Evolutionary conservation across 2,113 vertebrate genomes (phyloP).

Genomic region (Glaucomys volans): DNA sequence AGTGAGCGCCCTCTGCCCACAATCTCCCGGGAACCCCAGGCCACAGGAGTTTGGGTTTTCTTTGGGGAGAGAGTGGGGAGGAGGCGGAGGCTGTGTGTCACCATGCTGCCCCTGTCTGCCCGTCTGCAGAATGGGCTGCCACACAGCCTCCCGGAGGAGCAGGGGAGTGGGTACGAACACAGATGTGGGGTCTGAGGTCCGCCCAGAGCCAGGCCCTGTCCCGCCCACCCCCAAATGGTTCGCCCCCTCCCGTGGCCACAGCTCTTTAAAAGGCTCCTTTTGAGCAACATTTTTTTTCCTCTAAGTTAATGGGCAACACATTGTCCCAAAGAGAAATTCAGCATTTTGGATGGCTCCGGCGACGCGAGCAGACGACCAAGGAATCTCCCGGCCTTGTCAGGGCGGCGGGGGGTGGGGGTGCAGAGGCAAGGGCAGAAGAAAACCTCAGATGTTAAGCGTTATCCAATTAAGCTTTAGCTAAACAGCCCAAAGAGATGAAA

Average conservation of each 20-base stretch:
- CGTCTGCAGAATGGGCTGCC: background rate
- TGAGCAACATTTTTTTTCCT: background rate
- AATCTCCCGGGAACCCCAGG: background rate
- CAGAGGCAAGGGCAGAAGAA: slow-evolving; percentile 34
- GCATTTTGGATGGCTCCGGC: slow-evolving; percentile 24
- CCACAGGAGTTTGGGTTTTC: background rate
- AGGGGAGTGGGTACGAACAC: background rate
- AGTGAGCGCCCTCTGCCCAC: background rate
- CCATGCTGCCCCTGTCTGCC: background rate
- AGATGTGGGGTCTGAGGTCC: background rate
- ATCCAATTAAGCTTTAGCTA: slow-evolving; percentile 86
- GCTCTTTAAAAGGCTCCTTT: slow-evolving; percentile 13
- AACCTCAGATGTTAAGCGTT: slow-evolving; percentile 86
- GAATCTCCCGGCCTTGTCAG: background rate
- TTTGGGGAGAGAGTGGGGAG: background rate
- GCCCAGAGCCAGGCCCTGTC: background rate
- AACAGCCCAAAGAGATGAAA: slow-evolving; percentile 83
- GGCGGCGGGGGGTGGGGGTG: background rate
- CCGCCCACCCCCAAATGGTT: background rate
- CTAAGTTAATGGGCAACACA: slow-evolving; percentile 70
- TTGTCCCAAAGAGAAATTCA: slow-evolving; percentile 70
- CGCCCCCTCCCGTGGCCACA: background rate
- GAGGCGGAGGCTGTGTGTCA: rapidly evolving
- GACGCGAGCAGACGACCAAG: slow-evolving; percentile 26
- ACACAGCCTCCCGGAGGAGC: background rate